Percentiles rank a stretch among this genome's conserved stretches.
These are phyloP conservation scores for Tigriopus japonicus DNA, from an alignment of 1,140 invertebrate species.

Conservation along the genomic window DNA sequence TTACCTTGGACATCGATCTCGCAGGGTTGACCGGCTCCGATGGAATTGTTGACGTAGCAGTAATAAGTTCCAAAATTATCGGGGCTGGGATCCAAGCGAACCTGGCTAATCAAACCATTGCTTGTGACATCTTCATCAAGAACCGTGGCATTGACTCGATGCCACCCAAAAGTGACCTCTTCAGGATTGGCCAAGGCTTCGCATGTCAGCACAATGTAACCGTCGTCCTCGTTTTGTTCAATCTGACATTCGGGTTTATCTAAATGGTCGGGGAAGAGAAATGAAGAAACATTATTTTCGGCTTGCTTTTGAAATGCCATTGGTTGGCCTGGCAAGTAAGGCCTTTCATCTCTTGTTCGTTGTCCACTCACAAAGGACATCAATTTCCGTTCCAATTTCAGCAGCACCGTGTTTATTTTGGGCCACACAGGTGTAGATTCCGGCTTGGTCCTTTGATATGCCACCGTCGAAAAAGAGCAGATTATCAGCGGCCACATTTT, in stretches of 20 bases:
- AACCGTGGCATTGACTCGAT: slow-evolving; percentile 42
- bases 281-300: slow-evolving; percentile 16
- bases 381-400: slow-evolving; percentile 41
- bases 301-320: no score
- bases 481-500: slow-evolving; percentile 30
- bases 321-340: not conserved
- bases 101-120: slow-evolving; percentile 27
- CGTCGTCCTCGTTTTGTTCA: slow-evolving; percentile 46
- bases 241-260: slow-evolving; percentile 66
- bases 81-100: slow-evolving; percentile 40
- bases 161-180: slow-evolving; percentile 63
- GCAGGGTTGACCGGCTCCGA: slow-evolving; percentile 50
- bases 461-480: slow-evolving; percentile 36
- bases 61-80: slow-evolving; percentile 54
- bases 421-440: slow-evolving; percentile 52
- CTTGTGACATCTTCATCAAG: slow-evolving; percentile 19
- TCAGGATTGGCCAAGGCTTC: slow-evolving; percentile 56
- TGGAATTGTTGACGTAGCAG: slow-evolving; percentile 60
- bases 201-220: slow-evolving; percentile 53
- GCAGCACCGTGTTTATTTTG: slow-evolving; percentile 49
- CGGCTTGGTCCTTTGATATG: slow-evolving; percentile 38
- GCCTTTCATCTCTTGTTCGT: not conserved
- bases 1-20: slow-evolving; percentile 55
- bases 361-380: slow-evolving; percentile 48
- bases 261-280: slow-evolving; percentile 26